These are phyloP conservation scores for Drosophila truncata DNA, from an alignment of 1,140 invertebrate genomes.

Conservation along the genomic window DNA sequence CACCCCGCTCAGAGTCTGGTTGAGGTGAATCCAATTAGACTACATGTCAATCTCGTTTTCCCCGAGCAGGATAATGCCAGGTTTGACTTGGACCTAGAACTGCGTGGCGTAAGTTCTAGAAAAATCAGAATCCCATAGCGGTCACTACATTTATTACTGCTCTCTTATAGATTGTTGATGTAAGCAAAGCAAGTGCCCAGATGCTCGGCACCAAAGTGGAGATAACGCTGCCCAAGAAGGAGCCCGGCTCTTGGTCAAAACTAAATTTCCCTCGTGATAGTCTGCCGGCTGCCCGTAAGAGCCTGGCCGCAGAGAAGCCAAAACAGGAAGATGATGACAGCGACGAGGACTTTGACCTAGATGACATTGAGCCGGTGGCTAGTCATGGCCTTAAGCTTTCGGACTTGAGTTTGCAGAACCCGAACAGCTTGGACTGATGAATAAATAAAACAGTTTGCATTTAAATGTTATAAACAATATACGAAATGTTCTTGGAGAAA, in stretches of 20 bases:
- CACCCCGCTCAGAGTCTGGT: constrained; percentile 91
- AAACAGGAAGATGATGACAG: constrained; percentile 47
- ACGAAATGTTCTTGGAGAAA: constrained; percentile 52
- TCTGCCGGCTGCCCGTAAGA: constrained; percentile 50
- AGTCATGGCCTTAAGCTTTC: constrained; percentile 59
- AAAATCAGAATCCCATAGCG: neutral
- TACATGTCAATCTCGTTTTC: constrained; percentile 92
- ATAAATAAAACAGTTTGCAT: constrained; percentile 53
- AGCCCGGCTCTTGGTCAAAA: constrained; percentile 92
- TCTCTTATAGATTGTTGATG: constrained; percentile 88
- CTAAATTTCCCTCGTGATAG: constrained; percentile 88
- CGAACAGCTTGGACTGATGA: constrained; percentile 61
- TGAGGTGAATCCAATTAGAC: constrained; percentile 93
- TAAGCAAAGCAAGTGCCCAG: constrained; percentile 89
- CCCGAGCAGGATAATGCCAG: constrained; percentile 90
- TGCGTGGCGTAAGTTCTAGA: constrained; percentile 91
- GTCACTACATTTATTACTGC: neutral
- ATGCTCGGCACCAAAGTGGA: constrained; percentile 98
- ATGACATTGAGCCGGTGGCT: constrained; percentile 85
- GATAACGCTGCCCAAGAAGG: constrained; percentile 95
- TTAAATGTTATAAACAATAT: constrained; percentile 58
- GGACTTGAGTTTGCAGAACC: constrained; percentile 63
- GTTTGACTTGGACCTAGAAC: constrained; percentile 93
- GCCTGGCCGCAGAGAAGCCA: constrained; percentile 17
- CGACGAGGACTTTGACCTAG: constrained; percentile 79